Base-by-base conservation (phyloP, 37 sponge, comb jelly and placozoan species). In the Halichondria panicea region DNA sequence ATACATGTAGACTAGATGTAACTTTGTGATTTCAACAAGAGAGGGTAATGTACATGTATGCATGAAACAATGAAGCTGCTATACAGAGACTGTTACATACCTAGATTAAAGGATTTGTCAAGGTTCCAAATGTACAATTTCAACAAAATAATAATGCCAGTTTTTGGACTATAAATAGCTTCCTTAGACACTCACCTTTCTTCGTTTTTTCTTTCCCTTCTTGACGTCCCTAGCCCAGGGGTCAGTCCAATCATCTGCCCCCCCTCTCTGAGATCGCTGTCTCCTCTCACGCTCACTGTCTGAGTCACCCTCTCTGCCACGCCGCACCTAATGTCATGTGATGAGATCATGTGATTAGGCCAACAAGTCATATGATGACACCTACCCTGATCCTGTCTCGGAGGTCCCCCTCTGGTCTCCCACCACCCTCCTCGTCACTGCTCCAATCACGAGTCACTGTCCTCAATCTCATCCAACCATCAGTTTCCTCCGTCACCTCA, bases 401-500 rank as follows among this genome's bases (percentile, higher is more conserved):
- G 36, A 48, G 52, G 18, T 71, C 71, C 36, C 30, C 55, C 5
- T 34, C 45, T 27, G 8, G 12, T 28, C 48, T 52, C 39, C 28
- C n/a, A 1, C 35, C 66, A 32, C 38, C 66, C 25, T 73, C 74
- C 9, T 73, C 82, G 36, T 81, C 82, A 28, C 66, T 72, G 55
- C 39, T 46, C 82, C 82, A 73, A 8, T 57, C 63, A 0, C 33
- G 37, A 24, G 82, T 63, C 15, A 81, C 74, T 12, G 74, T 81
- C 33, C 82, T 41, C 40, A 81, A 67, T 40, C 82, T 40, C 35
- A 33, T 66, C 82, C 82, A 81, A 0, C 82, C 82, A 1, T 81
- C 74, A 43, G 73, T 63, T 43, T 81, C 82, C 57, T 81, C 82
- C n/a, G 52, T 74, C 27, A 81, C 74, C 35, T 81, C 73, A 0